Percentiles rank a stretch among this genome's conserved stretches.
These are phyloP conservation scores for Capitella teleta DNA, from an alignment of 1,140 invertebrate genomes.

Conservation along the genomic window DNA sequence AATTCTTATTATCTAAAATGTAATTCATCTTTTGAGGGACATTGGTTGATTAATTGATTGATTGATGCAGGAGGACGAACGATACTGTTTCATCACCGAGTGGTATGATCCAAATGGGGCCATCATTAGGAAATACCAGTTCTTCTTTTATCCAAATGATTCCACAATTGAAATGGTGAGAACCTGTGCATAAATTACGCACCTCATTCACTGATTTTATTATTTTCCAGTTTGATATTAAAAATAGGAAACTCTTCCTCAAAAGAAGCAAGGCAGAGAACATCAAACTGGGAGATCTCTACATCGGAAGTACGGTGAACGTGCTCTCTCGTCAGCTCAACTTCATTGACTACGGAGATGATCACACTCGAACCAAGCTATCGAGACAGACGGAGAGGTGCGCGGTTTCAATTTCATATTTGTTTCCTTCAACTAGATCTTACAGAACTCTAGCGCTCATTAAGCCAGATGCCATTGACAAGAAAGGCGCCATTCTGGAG, in stretches of 20 bases:
- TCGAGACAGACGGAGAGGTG: constrained; percentile 30
- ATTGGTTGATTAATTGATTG: too few relatives aligned
- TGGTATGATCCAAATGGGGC: constrained; percentile 70
- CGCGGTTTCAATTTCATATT: neutral
- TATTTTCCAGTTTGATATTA: constrained; percentile 59
- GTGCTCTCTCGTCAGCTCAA: constrained; percentile 66
- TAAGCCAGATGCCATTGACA: constrained; percentile 57
- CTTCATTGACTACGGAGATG: constrained; percentile 66
- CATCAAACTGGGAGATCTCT: constrained; percentile 57
- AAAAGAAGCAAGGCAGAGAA: constrained; percentile 55
- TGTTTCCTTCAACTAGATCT: neutral
- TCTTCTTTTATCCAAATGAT: constrained; percentile 63
- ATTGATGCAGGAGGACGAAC: too few relatives aligned
- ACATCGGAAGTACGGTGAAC: constrained; percentile 61
- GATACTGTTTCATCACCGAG: constrained; percentile 57
- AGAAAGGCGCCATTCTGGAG: constrained; percentile 62
- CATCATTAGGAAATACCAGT: constrained; percentile 57
- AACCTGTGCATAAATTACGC: neutral
- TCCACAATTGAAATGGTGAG: constrained; percentile 59
- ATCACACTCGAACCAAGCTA: constrained; percentile 37
- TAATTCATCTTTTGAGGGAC: too few relatives aligned
- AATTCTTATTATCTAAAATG: too few relatives aligned
- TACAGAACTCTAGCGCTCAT: constrained; percentile 61
- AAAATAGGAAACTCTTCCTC: constrained; percentile 61
- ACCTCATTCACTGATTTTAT: neutral